A percentile compares a stretch with the other conserved stretches of the same genome.
phyloP scores from a whole-genome alignment of 2,888 invertebrate genomes.

The Choreutis nemorana region DNA sequence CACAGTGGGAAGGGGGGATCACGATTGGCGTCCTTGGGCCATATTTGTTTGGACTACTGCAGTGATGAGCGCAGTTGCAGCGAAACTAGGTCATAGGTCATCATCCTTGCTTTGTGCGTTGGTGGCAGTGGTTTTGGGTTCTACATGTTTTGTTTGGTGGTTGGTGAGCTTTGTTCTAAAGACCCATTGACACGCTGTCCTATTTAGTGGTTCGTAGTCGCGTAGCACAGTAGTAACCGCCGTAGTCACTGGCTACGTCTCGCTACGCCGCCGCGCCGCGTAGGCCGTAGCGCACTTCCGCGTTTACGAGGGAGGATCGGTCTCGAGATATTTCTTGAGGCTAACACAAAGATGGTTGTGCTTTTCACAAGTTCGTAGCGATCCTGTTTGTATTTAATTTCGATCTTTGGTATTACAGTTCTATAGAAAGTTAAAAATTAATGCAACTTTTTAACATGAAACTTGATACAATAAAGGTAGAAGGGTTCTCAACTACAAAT shows the following conservation, averaged over 20 bases:
- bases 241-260: slow-evolving; percentile 54
- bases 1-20: slow-evolving; percentile 18
- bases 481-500: too few relatives aligned
- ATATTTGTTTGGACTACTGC: slow-evolving; percentile 26
- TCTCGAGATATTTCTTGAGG: slow-evolving; percentile 28
- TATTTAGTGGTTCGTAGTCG: slow-evolving; percentile 36
- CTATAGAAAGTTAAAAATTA: too few relatives aligned
- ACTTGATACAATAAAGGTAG: too few relatives aligned
- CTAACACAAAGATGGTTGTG: too few relatives aligned
- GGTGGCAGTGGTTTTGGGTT: slow-evolving; percentile 21
- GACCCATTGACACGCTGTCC: slow-evolving; percentile 47
- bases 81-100: slow-evolving; percentile 51
- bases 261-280: slow-evolving; percentile 44
- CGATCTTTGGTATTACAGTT: too few relatives aligned
- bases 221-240: slow-evolving; percentile 32
- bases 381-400: too few relatives aligned
- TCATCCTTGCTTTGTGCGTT: slow-evolving; percentile 25
- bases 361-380: too few relatives aligned
- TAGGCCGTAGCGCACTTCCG: slow-evolving; percentile 37
- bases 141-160: slow-evolving; percentile 28
- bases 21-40: slow-evolving; percentile 15
- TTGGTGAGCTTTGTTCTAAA: slow-evolving; percentile 17
- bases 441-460: too few relatives aligned
- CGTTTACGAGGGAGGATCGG: slow-evolving; percentile 16
- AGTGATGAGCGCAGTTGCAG: slow-evolving; percentile 46